Base-by-base conservation (phyloP, 2,888 invertebrate genomes). In the Diplazon laetatorius region DNA sequence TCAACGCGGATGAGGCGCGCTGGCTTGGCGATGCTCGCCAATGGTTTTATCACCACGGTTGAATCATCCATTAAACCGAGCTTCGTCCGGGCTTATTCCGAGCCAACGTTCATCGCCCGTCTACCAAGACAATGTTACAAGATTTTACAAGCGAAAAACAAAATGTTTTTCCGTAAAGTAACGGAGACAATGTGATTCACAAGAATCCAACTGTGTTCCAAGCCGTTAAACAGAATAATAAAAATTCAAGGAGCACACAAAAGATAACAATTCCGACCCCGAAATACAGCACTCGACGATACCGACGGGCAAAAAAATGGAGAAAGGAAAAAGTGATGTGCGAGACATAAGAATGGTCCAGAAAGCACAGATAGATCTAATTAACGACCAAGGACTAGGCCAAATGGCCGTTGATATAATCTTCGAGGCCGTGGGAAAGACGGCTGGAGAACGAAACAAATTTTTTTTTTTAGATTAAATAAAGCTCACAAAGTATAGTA, bases 361-460 rank as follows among this genome's bases (percentile, higher is more conserved):
- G 48, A 25, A 30, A 48, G 48, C 35, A 37, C 55, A 59, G 30
- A 59, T 48, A 60, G 50, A 18, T 48, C 66, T 59, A 66, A 73
- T 73, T 66, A 59, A 50, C 42, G 50, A 30, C 59, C 59, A 73
- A 73, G 59, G 59, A 37, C 25, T 50, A 30, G 59, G 55, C 50
- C 42, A 65, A 73, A 66, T 44, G 65, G 59, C 60, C 63, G 73
- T 66, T 73, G 66, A 57, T 39, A 57, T 66, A 73, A 73, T 73
- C 66, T 66, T 30, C 10, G 62, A 63, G 71, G 22, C 8, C 25
- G 57, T 30, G 42, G 10, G n/a, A 30, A 22, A 42, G 39, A 71
- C n/a, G 60, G 62, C 12, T 25, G 37, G 9, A 57, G 60, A 16
- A 14, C 18, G 48, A 30, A 42, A 22, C 9, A 22, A 37, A 50